Conservation (phyloP, 30 jellyfish, hydroid and myxozoan genomes). For the Nemopilema nomurai region DNA sequence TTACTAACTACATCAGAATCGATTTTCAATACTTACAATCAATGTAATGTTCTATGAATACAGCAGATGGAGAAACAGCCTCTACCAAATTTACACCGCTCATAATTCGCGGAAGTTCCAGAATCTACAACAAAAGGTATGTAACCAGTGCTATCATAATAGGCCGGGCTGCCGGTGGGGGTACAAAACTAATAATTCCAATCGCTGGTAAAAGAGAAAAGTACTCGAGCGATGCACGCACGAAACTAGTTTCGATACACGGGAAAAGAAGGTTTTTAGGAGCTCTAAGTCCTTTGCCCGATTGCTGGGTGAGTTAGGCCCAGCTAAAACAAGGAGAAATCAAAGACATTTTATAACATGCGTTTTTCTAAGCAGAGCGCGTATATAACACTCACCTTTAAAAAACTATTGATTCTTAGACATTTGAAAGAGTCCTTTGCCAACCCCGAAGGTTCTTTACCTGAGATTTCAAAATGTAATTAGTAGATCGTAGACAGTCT, state of each 20-base stretch:
- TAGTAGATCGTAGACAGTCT: not conserved
- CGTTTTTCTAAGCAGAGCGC: not conserved
- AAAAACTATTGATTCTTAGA: not conserved
- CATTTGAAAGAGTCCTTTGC: not conserved
- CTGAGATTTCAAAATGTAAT: not conserved
- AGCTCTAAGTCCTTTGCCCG: too few relatives aligned
- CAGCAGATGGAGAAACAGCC: constrained; percentile 64
- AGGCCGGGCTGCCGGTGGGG: too few relatives aligned
- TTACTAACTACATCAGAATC: not conserved
- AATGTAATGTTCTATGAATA: constrained; percentile 77
- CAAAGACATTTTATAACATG: too few relatives aligned
- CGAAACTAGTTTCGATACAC: not conserved
- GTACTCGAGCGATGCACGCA: not conserved
- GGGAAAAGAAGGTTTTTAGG: too few relatives aligned
- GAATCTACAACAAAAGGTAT: not conserved
- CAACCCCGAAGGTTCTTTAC: not conserved
- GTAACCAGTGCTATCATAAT: too few relatives aligned
- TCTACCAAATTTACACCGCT: constrained; percentile 47
- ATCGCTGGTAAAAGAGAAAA: too few relatives aligned
- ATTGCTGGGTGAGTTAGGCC: too few relatives aligned
- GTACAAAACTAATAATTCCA: too few relatives aligned
- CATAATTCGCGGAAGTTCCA: constrained; percentile 8
- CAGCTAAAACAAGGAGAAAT: too few relatives aligned
- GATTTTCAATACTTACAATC: constrained; percentile 54
- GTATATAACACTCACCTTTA: not conserved